Conservation (phyloP, 2,113 vertebrate species). For the Meleagris gallopavo region DNA sequence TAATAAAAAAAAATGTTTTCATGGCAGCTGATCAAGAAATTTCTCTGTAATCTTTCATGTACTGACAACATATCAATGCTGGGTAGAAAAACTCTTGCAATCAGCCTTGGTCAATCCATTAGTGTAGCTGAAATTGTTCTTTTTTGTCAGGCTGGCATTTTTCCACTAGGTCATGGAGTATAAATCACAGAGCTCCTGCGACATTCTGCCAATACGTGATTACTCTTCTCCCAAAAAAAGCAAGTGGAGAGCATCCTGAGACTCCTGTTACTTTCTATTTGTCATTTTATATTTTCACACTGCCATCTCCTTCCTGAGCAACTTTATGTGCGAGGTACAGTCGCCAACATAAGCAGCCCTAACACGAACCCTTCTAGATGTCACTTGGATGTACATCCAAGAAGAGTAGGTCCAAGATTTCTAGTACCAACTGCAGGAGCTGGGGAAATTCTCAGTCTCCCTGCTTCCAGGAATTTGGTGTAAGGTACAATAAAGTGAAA, state of each 20-base stretch:
- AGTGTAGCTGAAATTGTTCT: slow-evolving; percentile 65
- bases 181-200: not conserved
- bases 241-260: slow-evolving; percentile 16
- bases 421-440: not conserved
- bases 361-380: not conserved
- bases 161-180: slow-evolving; percentile 29
- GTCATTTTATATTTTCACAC: not conserved
- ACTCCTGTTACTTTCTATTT: not conserved
- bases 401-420: not conserved
- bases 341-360: not conserved
- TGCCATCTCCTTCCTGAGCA: not conserved
- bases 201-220: slow-evolving; percentile 12
- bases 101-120: slow-evolving; percentile 52
- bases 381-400: not conserved
- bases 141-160: slow-evolving; percentile 56
- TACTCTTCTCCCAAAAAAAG: slow-evolving; percentile 28
- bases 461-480: not conserved
- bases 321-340: not conserved
- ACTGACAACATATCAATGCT: slow-evolving; percentile 50
- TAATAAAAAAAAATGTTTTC: slow-evolving; percentile 28
- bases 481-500: slow-evolving; percentile 3
- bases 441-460: not conserved
- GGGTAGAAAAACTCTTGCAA: slow-evolving; percentile 41
- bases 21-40: slow-evolving; percentile 53
- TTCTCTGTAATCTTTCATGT: slow-evolving; percentile 62